Conservation (phyloP, 2,797 vertebrate genomes). For the Halcyon leucocephala region DNA sequence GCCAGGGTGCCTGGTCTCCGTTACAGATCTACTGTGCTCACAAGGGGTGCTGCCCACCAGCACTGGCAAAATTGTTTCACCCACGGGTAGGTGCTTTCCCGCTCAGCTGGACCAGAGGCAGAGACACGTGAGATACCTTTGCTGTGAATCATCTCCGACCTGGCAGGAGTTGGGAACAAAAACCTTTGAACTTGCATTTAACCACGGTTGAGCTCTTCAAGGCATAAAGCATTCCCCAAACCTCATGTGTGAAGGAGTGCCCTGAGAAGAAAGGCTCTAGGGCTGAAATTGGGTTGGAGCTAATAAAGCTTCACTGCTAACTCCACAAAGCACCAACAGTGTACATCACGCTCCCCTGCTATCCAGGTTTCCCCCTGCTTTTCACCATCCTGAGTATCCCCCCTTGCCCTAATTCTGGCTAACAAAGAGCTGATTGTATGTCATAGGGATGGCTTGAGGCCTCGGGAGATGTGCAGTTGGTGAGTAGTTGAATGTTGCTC, state of each 20-base stretch:
- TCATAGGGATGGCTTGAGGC: neutral
- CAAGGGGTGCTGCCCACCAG: rapidly evolving
- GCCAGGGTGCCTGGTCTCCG: rapidly evolving
- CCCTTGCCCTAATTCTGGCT: neutral
- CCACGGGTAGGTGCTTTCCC: neutral
- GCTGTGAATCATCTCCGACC: neutral
- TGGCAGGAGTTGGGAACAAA: neutral
- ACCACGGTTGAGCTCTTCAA: neutral
- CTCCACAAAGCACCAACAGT: rapidly evolving
- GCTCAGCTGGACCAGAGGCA: rapidly evolving
- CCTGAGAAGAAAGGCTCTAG: neutral
- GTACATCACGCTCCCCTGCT: neutral
- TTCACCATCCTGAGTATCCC: neutral
- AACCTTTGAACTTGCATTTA: neutral
- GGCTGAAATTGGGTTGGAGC: neutral
- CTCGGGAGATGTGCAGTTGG: rapidly evolving
- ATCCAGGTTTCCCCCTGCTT: neutral
- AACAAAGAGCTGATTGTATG: neutral
- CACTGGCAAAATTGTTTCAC: neutral
- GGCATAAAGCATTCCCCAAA: neutral
- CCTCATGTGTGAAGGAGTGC: neutral
- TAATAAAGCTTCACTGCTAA: neutral
- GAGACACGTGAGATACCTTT: neutral
- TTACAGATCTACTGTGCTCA: neutral
- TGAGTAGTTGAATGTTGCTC: neutral